Evolutionary conservation across 2,888 invertebrate species (phyloP).

Genomic region (Stenurella melanura): DNA sequence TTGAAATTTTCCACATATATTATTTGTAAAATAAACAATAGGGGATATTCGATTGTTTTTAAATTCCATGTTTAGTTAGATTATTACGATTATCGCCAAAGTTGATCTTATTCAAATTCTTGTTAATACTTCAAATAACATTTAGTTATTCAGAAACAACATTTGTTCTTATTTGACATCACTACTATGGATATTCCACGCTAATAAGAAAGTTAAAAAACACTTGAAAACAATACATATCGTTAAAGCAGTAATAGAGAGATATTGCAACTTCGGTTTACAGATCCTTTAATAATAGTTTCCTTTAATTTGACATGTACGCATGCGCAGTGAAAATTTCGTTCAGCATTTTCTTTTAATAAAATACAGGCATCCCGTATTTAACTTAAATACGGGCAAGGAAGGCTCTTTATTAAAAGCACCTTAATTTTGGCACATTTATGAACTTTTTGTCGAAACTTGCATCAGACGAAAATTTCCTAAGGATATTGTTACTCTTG

Average conservation of each 20-base stretch:
- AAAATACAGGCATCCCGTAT: no score
- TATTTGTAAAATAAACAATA: neutral
- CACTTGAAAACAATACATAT: neutral
- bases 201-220: neutral
- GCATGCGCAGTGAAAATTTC: no score
- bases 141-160: neutral
- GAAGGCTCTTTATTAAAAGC: no score
- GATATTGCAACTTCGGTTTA: no score
- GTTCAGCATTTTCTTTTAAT: no score
- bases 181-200: neutral
- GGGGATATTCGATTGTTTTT: neutral
- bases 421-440: no score
- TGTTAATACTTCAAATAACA: neutral
- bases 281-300: no score
- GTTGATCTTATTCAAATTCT: neutral
- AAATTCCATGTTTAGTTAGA: neutral
- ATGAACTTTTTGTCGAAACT: no score
- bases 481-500: no score
- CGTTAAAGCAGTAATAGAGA: neutral
- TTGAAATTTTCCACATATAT: slow-evolving; percentile 1
- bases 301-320: no score
- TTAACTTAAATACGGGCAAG: no score
- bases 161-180: neutral
- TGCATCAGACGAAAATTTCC: no score
- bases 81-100: neutral